Evolutionary conservation across 2,888 invertebrate species (phyloP).

Genomic region (Coecobrya sp.): DNA sequence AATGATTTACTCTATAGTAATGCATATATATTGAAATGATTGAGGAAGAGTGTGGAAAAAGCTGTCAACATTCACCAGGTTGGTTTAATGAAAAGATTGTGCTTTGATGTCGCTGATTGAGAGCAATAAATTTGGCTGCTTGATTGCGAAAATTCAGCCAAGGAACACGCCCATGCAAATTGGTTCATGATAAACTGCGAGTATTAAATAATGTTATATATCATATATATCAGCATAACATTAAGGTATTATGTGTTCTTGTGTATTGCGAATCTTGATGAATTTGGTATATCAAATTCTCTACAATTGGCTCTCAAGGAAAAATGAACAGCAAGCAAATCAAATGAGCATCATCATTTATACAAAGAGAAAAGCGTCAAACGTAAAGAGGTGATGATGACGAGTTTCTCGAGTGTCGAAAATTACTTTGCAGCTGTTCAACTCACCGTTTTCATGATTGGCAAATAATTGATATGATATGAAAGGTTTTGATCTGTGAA

Average conservation of each 20-base stretch:
- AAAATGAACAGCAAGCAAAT: slow-evolving; percentile 44
- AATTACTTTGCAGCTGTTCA: slow-evolving; percentile 56
- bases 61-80: slow-evolving; percentile 75
- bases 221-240: neutral
- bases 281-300: no score
- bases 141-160: slow-evolving; percentile 80
- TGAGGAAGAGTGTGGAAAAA: slow-evolving; percentile 39
- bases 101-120: neutral
- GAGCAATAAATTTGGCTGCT: slow-evolving; percentile 72
- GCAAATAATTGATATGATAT: slow-evolving; percentile 47
- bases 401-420: slow-evolving; percentile 48
- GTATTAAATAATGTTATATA: neutral
- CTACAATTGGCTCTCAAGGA: neutral
- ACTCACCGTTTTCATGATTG: slow-evolving; percentile 46
- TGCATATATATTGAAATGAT: neutral
- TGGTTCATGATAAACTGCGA: slow-evolving; percentile 12
- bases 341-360: slow-evolving; percentile 8
- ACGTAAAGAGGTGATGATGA: neutral
- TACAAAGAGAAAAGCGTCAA: neutral
- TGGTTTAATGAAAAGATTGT: neutral
- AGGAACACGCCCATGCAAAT: slow-evolving; percentile 79
- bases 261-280: no score
- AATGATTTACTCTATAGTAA: neutral
- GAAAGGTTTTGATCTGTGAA: neutral
- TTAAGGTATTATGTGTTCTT: no score